Conservation (phyloP, 2,888 invertebrate species). For the Sarcophaga carnaria region DNA sequence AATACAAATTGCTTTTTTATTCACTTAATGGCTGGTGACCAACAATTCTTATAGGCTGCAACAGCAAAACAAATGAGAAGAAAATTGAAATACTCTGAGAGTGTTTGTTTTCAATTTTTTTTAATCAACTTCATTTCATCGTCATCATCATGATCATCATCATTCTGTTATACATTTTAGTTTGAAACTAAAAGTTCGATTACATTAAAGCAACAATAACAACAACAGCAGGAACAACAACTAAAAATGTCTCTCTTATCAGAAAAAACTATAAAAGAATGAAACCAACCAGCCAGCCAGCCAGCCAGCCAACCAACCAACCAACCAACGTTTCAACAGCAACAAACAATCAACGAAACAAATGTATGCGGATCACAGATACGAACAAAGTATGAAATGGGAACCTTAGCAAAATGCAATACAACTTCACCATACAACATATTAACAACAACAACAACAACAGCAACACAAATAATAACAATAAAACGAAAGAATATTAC, state of each 20-base stretch:
- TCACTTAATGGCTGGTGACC: not conserved
- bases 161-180: conserved; percentile 30
- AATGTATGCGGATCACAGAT: not conserved
- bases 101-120: not conserved
- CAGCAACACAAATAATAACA: conserved; percentile 29
- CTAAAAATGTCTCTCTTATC: conserved; percentile 67
- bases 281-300: not conserved
- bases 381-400: not conserved
- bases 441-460: conserved; percentile 13
- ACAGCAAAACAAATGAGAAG: not conserved
- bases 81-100: not conserved
- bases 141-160: conserved; percentile 2
- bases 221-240: not conserved
- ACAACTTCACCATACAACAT: conserved; percentile 5
- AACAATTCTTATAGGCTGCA: not conserved
- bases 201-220: conserved; percentile 33
- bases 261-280: conserved; percentile 47
- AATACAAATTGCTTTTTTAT: not conserved
- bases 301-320: no score
- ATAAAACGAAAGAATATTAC: conserved; percentile 10
- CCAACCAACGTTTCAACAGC: no score
- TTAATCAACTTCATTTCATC: conserved; percentile 48
- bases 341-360: not conserved
- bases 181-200: conserved; percentile 63
- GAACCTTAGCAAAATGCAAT: conserved; percentile 60